Evolutionary conservation across 2,113 vertebrate genomes (phyloP).

Genomic region (Periophthalmodon schlosseri): DNA sequence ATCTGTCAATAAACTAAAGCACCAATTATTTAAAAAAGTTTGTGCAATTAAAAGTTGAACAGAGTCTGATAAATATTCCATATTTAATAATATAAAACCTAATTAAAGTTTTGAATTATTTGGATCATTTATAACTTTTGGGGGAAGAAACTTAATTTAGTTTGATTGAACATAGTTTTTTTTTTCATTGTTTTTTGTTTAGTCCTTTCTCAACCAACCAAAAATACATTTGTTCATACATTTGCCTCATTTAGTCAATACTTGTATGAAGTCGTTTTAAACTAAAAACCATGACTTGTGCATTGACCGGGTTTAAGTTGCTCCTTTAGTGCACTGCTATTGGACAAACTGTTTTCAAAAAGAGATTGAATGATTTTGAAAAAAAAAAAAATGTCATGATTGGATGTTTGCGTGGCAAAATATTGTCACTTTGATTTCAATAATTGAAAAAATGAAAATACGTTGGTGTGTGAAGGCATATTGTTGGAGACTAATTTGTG

Average conservation of each 20-base stretch:
- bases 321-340: background rate
- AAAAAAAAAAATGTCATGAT: constrained; percentile 23
- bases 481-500: constrained; percentile 58
- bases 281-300: background rate
- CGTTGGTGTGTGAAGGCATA: constrained; percentile 52
- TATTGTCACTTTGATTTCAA: constrained; percentile 48
- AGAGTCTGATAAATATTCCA: background rate
- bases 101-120: background rate
- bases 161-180: background rate
- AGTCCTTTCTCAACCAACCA: background rate
- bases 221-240: background rate
- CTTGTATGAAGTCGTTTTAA: background rate
- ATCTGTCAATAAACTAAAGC: background rate
- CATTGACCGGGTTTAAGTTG: background rate
- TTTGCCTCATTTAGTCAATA: background rate
- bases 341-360: constrained; percentile 2
- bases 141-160: background rate
- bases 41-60: constrained; percentile 4
- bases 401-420: constrained; percentile 39
- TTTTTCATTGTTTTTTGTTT: background rate
- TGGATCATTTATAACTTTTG: background rate
- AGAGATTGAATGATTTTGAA: constrained; percentile 10
- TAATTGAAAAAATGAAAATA: constrained; percentile 62
- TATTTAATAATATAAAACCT: background rate
- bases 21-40: background rate